Evolutionary conservation across 2,113 vertebrate species (phyloP), one percentile per base, ranked within the genome.

Genomic region (Anguilla japonica): DNA sequence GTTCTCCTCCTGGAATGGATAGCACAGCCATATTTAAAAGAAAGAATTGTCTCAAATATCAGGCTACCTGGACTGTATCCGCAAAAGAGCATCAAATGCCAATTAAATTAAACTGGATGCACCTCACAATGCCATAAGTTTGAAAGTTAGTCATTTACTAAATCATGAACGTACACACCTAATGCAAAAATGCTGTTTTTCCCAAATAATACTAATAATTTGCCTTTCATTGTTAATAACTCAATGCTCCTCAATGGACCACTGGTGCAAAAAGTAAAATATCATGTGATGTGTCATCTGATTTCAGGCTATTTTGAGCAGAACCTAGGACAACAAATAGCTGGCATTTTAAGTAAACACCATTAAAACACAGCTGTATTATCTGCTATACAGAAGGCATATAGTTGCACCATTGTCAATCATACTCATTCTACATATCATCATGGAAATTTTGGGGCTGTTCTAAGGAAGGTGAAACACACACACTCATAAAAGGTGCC

Each of bases 1-100:
- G 0, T 88, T 84, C 16, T 91, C 85, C 57, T 94, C 94, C 92
- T 95, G 89, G 7, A 86, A 83, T 20, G 86, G 34, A 90, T 41
- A 86, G 41, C 13, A 53, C 8, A 14, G 50, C 50, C 13, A 5
- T 14, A 46, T 46, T 46, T 46, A 8, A 75, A 87, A 39, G 56
- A 81, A 18, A 56, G 40, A 29, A 26, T 83, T 53, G 18, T 67
- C 20, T 26, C 60, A 75, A 75, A 75, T n/a, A 75, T 75, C 8
- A 53, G 50, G 8, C 50, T 53, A 53, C 8, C 1, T 53, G 50
- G 50, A 11, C 50, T 53, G 7, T 53, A 53, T 53, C 50, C 50
- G 7, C 6, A 53, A 53, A 46, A 53, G 0, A 53, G 13, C 11
- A 53, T 53, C 50, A 53, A 53, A 2, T 0, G 7, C 50, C 13